Evolutionary conservation across 1,140 invertebrate genomes (phyloP), one percentile per base, ranked within the genome.

Genomic region (Araneus ventricosus): DNA sequence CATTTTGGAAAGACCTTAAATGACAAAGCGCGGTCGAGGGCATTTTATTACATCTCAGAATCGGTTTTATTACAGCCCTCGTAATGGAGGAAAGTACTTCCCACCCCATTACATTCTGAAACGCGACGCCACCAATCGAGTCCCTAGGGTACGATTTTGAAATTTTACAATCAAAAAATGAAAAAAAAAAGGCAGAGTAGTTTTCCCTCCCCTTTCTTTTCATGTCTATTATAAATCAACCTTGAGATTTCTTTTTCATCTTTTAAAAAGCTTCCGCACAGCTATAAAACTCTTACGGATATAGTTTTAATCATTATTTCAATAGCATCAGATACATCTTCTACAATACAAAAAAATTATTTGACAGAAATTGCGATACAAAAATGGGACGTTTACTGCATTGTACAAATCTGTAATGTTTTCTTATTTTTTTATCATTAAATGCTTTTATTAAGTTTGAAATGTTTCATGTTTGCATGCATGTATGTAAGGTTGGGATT

Each of bases 131-230:
- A 37, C 80, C 27, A 61, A 17, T 59, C 27, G 2, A 27, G 41
- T 86, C 84, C 84, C 84, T 14, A 14, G 30, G 34, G 84, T 34
- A 45, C 52, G 8, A 86, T 86, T 59, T 59, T 24, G 41, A 45
- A 86, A 57, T 86, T 86, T 86, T 86, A 52, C 84, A 86, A 86
- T 86, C 84, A 86, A 86, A 86, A 37, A 86, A 52, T 45, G n/a
- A 52, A 52, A 84, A 84, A 24, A 34, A 6, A 75, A 39, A n/a
- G 5, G 3, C 0, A 27, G n/a, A 1, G 10, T 3, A 45, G 22
- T 84, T 52, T 45, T 82, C 45, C 80, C 22, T 45, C 34, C 34
- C 1, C 30, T 75, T 34, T 37, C 30, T 75, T 63, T 34, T 75
- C 70, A 75, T 52, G 0, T 4, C 27, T 14, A 6, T 30, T 34